Conservation (phyloP, 2,888 invertebrate species). For the Anthophora plumipes region DNA sequence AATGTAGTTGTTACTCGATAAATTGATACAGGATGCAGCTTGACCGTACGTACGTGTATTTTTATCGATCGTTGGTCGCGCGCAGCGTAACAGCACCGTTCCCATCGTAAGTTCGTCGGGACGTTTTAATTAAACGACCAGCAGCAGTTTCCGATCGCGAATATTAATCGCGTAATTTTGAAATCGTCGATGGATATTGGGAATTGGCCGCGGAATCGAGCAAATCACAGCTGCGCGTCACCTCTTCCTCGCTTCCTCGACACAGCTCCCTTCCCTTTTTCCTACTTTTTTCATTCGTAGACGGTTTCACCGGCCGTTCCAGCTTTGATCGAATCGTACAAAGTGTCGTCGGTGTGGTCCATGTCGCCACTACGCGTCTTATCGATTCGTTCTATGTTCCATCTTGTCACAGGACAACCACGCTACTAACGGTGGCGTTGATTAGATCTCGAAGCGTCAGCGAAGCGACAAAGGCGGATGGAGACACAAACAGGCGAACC, state of each 20-base stretch:
- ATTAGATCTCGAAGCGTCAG: constrained; percentile 51
- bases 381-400: constrained; percentile 33
- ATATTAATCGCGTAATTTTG: constrained; percentile 52
- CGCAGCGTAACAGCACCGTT: constrained; percentile 40
- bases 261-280: too few species aligned
- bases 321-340: too few species aligned
- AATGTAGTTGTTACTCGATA: constrained; percentile 25
- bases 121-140: constrained; percentile 52
- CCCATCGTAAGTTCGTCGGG: constrained; percentile 45
- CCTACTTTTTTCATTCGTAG: neutral
- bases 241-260: neutral
- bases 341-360: too few species aligned
- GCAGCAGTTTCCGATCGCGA: constrained; percentile 27
- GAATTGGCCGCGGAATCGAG: neutral
- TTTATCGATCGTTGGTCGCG: constrained; percentile 36
- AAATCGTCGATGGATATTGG: constrained; percentile 21
- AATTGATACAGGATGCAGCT: constrained; percentile 38
- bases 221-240: neutral
- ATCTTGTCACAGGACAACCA: constrained; percentile 13
- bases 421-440: constrained; percentile 30
- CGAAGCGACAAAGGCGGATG: constrained; percentile 46
- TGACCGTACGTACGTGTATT: constrained; percentile 19
- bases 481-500: too few species aligned
- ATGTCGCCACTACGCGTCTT: too few species aligned
- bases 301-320: too few species aligned